A percentile compares a stretch with the other conserved stretches of the same genome.
phyloP scores from a whole-genome alignment of 1,140 invertebrate genomes.

The Samia ricini region DNA sequence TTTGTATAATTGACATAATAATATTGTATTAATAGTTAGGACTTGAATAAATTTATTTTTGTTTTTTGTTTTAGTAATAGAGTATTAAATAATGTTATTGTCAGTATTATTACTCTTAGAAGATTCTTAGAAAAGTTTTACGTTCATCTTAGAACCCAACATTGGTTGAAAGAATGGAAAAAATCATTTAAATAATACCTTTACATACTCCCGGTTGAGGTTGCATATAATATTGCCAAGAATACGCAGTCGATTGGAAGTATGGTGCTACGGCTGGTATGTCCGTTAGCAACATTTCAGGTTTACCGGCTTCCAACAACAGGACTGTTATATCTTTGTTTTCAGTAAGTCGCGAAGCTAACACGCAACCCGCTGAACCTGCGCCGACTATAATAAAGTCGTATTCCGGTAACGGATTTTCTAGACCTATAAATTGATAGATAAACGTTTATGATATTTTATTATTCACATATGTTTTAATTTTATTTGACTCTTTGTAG shows the following conservation, averaged over 20 bases:
- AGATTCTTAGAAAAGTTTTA: no score
- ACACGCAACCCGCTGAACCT: slow-evolving; percentile 80
- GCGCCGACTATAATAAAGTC: slow-evolving; percentile 93
- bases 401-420: slow-evolving; percentile 75
- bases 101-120: no score
- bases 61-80: no score
- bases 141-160: no score
- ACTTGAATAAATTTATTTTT: no score
- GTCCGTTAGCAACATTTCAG: slow-evolving; percentile 83
- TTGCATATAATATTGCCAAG: slow-evolving; percentile 86
- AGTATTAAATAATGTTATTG: no score
- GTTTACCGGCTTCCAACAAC: slow-evolving; percentile 81
- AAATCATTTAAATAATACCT: slow-evolving; percentile 34
- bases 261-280: slow-evolving; percentile 80
- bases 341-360: slow-evolving; percentile 81
- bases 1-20: no score
- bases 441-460: not conserved
- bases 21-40: no score
- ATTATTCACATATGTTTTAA: not conserved
- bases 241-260: slow-evolving; percentile 81
- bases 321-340: slow-evolving; percentile 80
- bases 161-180: no score
- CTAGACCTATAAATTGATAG: slow-evolving; percentile 39
- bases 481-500: not conserved
- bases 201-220: slow-evolving; percentile 80